phyloP scores from a whole-genome alignment of 2,797 vertebrate species.

The Notolepis coatsorum region DNA sequence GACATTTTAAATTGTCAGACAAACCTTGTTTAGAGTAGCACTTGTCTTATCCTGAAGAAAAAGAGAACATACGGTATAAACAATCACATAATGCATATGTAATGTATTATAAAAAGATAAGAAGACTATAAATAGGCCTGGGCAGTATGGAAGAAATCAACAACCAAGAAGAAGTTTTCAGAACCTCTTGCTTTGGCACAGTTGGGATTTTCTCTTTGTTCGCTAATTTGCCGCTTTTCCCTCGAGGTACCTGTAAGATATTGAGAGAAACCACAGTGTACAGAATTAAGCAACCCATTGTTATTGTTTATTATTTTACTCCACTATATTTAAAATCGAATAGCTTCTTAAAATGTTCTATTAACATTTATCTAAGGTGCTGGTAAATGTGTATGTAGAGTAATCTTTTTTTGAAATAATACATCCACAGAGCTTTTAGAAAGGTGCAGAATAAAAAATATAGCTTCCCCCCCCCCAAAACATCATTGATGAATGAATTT shows the following conservation, averaged over 20 bases:
- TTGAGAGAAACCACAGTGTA: conserved; percentile 7
- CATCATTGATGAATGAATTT: too few relatives aligned
- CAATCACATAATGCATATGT: not conserved
- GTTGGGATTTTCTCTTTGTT: conserved; percentile 60
- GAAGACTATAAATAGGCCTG: not conserved
- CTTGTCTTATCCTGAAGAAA: conserved; percentile 41
- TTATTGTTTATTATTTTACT: too few relatives aligned
- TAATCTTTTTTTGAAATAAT: too few relatives aligned
- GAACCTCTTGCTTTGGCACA: conserved; percentile 63
- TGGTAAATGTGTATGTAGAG: too few relatives aligned
- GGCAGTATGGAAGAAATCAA: not conserved
- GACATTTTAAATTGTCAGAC: conserved; percentile 8
- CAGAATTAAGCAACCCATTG: too few relatives aligned
- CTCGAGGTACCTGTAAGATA: conserved; percentile 32
- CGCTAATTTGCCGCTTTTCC: conserved; percentile 52
- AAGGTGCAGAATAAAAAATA: too few relatives aligned
- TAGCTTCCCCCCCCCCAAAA: too few relatives aligned
- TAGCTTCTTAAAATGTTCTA: not conserved
- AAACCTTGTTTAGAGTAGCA: conserved; percentile 52
- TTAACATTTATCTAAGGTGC: not conserved
- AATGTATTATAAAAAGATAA: not conserved
- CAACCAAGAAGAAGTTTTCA: not conserved
- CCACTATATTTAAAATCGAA: too few relatives aligned
- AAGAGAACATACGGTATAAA: not conserved
- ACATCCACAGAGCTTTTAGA: too few relatives aligned